Percentiles rank a stretch among this genome's conserved stretches.
phyloP scores from a whole-genome alignment of 2,888 invertebrate genomes.

The Ctena decussata region DNA sequence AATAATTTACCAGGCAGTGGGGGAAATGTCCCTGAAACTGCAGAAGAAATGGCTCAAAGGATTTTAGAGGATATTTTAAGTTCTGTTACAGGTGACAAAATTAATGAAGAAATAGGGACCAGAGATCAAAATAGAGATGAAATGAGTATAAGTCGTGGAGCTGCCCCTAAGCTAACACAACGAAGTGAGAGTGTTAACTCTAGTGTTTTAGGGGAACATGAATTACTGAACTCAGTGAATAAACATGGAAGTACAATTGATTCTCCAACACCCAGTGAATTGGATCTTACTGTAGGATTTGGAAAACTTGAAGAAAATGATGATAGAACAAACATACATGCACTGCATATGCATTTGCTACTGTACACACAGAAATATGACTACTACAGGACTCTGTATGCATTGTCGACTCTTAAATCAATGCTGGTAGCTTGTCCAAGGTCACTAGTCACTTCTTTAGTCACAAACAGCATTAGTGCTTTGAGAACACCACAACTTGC shows the following conservation, averaged over 20 bases:
- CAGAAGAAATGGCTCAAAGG: conserved; percentile 88
- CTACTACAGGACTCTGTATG: conserved; percentile 91
- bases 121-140: conserved; percentile 84
- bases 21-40: conserved; percentile 80
- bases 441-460: conserved; percentile 92
- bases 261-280: conserved; percentile 80
- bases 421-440: conserved; percentile 91
- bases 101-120: conserved; percentile 88
- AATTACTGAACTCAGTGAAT: conserved; percentile 77
- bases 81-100: conserved; percentile 35
- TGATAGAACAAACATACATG: conserved; percentile 89
- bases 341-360: conserved; percentile 94
- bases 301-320: conserved; percentile 23
- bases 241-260: conserved; percentile 74
- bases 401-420: conserved; percentile 92
- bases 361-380: conserved; percentile 94
- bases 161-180: background rate
- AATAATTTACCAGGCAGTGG: background rate
- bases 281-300: conserved; percentile 61
- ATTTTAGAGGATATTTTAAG: conserved; percentile 75
- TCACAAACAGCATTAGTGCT: conserved; percentile 91
- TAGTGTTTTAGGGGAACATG: conserved; percentile 74
- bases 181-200: conserved; percentile 60
- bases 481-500: conserved; percentile 80
- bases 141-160: background rate